Base-by-base conservation (phyloP, 2,113 vertebrate genomes). In the Odobenus rosmarus region DNA sequence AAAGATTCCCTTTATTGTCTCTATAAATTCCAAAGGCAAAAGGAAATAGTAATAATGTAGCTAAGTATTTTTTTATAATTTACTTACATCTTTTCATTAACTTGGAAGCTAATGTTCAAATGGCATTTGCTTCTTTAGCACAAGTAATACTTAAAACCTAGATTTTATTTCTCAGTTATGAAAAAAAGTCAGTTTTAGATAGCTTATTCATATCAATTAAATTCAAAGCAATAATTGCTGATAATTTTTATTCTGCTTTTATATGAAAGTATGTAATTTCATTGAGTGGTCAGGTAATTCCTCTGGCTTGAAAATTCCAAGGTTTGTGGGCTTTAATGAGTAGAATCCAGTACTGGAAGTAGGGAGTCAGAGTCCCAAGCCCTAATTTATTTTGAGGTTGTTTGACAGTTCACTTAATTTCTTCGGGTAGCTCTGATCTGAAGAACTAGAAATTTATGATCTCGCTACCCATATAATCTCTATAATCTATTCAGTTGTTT, bases 261-360 rank as follows among this genome's bases (percentile, higher is more conserved):
- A 36, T 62, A 28, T 85, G 93, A 83, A 88, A 96, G 3, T 76
- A 36, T 84, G 11, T 91, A 51, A 24, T 84, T 88, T 95, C 94
- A 18, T 53, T 81, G 69, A 96, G 42, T 89, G 23, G 39, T 55
- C 28, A 82, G 69, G 28, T 90, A 93, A 90, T 88, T 93, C n/a
- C 55, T 53, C 8, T 85, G 26, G 33, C 76, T 96, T 93, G 36
- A 61, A 96, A 93, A 83, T 89, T 51, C 4, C 1, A 77, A 53
- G 67, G 21, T 36, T 36, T 64, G 46, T 95, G 72, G 31, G n/a
- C 18, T 79, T 96, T 85, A 61, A 74, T 85, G 51, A 93, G 16
- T 86, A 69, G 51, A 94, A 46, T 49, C 39, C 42, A 92, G 11
- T 64, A 67, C 72, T 76, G 7, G 28, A 19, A 89, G 12, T 89